phyloP scores from a whole-genome alignment of 2,113 vertebrate species.

The Engystomops pustulosus region DNA sequence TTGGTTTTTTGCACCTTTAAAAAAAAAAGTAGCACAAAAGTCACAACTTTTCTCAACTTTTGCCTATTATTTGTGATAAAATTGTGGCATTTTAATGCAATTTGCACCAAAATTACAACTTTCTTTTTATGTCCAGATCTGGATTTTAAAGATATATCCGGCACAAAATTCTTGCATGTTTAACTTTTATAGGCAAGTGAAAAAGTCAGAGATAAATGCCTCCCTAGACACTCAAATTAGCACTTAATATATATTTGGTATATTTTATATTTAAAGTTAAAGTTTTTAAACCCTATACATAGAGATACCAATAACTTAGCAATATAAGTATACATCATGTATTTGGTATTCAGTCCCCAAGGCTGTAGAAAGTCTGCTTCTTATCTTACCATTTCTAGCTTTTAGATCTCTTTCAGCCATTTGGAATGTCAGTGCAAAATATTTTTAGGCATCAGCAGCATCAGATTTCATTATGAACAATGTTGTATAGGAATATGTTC shows the following conservation, averaged over 20 bases:
- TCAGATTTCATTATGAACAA: constrained; percentile 47
- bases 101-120: too few relatives aligned
- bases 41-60: too few relatives aligned
- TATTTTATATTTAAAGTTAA: neutral
- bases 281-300: neutral
- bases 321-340: constrained; percentile 30
- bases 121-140: too few relatives aligned
- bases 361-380: constrained; percentile 45
- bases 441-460: constrained; percentile 40
- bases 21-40: too few relatives aligned
- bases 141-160: too few relatives aligned
- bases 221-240: too few relatives aligned
- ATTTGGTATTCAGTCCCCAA: constrained; percentile 31
- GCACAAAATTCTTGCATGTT: too few relatives aligned
- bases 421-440: constrained; percentile 52
- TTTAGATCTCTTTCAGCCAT: constrained; percentile 37
- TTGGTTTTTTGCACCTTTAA: too few relatives aligned
- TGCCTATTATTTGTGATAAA: too few relatives aligned
- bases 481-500: constrained; percentile 37
- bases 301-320: constrained; percentile 27
- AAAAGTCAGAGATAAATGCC: too few relatives aligned
- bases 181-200: too few relatives aligned
- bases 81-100: too few relatives aligned
- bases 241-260: neutral
- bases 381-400: constrained; percentile 47